A percentile compares a stretch with the other conserved stretches of the same genome.
Evolutionary conservation across 2,888 invertebrate species (phyloP).

Genomic region (Eupithecia vulgata): DNA sequence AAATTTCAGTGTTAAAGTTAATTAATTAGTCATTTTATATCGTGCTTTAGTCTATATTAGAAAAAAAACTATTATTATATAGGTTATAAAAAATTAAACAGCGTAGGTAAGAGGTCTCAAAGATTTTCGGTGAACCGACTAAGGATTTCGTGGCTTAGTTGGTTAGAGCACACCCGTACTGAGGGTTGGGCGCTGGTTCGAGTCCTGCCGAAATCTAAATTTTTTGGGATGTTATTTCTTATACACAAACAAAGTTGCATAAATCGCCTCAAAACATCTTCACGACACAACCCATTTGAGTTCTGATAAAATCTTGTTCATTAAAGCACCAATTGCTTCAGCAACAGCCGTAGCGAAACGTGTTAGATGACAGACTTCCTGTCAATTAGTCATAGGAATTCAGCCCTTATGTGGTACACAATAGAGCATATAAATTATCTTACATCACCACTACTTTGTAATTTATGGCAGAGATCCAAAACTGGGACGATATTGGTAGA

Average conservation of each 20-base stretch:
- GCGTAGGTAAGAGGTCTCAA: too few species aligned
- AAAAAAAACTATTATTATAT: too few species aligned
- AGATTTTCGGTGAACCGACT: too few species aligned
- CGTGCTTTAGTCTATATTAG: too few species aligned
- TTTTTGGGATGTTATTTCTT: too few species aligned
- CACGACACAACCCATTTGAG: background rate
- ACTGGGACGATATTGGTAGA: background rate
- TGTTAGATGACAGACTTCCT: slow-evolving; percentile 2
- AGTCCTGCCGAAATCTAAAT: too few species aligned
- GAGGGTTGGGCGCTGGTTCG: too few species aligned
- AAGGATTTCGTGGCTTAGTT: too few species aligned
- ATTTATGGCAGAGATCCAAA: slow-evolving; percentile 11
- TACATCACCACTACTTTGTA: slow-evolving; percentile 11
- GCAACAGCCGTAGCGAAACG: background rate
- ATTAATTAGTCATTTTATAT: background rate
- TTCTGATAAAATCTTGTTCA: background rate
- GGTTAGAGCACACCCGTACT: too few species aligned
- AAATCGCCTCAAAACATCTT: background rate
- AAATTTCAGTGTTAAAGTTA: background rate
- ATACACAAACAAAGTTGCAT: too few species aligned
- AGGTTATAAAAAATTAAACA: too few species aligned
- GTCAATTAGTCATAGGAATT: slow-evolving; percentile 13
- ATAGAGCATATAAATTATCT: slow-evolving; percentile 16
- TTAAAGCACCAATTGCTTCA: background rate
- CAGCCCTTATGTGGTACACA: background rate